Conservation (phyloP, 2,113 vertebrate genomes). For the Cephalopterus ornatus region DNA sequence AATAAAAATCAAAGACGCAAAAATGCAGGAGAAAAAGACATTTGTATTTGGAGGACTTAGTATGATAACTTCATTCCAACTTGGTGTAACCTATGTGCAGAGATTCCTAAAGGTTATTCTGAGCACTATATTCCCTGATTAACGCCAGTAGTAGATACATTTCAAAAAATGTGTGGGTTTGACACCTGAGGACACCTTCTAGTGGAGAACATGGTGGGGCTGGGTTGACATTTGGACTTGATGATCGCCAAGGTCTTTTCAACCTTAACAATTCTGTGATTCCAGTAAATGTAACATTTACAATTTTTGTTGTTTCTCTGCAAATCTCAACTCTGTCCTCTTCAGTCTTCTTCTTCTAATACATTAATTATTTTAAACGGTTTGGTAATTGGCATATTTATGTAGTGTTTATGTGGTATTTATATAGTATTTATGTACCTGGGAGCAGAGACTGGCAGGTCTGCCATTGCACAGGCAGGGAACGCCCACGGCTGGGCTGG, state of each 20-base stretch:
- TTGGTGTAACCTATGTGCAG: fast-evolving
- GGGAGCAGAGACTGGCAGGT: neutral
- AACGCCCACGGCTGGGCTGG: fast-evolving
- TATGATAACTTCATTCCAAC: neutral
- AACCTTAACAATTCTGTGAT: neutral
- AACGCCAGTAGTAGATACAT: neutral
- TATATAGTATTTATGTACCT: too few species aligned
- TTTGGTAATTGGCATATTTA: neutral
- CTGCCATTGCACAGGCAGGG: fast-evolving
- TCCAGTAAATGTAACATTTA: fast-evolving
- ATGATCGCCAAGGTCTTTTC: neutral
- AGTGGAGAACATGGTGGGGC: neutral
- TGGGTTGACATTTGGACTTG: too few species aligned
- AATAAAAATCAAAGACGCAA: neutral
- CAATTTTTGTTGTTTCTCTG: neutral
- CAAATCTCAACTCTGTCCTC: neutral
- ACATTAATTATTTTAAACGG: neutral
- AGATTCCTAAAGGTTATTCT: fast-evolving
- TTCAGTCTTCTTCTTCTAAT: neutral
- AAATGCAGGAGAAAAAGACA: neutral
- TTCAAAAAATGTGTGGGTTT: fast-evolving
- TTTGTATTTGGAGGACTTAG: neutral
- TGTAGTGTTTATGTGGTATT: neutral
- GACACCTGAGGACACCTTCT: neutral
- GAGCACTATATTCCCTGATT: fast-evolving